Percentiles rank a stretch among this genome's conserved stretches.
Evolutionary conservation across 2,888 invertebrate genomes (phyloP).

Genomic region (Alloplasta piceator): DNA sequence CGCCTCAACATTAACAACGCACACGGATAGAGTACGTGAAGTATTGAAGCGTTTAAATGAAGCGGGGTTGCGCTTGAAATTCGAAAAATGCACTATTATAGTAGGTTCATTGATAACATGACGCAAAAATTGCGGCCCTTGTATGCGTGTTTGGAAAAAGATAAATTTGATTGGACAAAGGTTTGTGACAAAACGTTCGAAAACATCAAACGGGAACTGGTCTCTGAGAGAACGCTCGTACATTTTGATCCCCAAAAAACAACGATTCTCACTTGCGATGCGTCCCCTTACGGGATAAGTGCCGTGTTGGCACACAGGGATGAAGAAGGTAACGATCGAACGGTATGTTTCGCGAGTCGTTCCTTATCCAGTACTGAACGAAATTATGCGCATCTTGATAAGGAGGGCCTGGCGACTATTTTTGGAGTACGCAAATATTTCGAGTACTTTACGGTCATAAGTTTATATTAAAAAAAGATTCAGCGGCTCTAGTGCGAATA

Average conservation of each 20-base stretch:
- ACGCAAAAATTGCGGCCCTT: constrained; percentile 30
- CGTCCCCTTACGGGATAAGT: constrained; percentile 49
- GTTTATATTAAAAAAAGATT: constrained; percentile 60
- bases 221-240: constrained; percentile 44
- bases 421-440: constrained; percentile 58
- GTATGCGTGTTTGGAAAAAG: constrained; percentile 29
- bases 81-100: constrained; percentile 39
- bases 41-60: constrained; percentile 29
- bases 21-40: constrained; percentile 16
- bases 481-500: constrained; percentile 43
- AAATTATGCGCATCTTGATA: constrained; percentile 54
- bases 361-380: constrained; percentile 36
- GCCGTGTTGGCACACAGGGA: constrained; percentile 50
- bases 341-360: constrained; percentile 54
- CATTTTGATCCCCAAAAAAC: constrained; percentile 49
- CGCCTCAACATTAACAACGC: neutral
- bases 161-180: constrained; percentile 34
- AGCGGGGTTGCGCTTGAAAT: constrained; percentile 32
- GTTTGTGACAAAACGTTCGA: constrained; percentile 31
- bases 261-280: constrained; percentile 54
- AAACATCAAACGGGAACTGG: constrained; percentile 26
- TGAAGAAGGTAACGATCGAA: constrained; percentile 28
- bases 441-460: constrained; percentile 51
- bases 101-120: constrained; percentile 38
- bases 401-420: constrained; percentile 56